Evolutionary conservation across 2,113 vertebrate genomes (phyloP), one percentile per base, ranked within the genome.

Genomic region (Lepisosteus oculatus): DNA sequence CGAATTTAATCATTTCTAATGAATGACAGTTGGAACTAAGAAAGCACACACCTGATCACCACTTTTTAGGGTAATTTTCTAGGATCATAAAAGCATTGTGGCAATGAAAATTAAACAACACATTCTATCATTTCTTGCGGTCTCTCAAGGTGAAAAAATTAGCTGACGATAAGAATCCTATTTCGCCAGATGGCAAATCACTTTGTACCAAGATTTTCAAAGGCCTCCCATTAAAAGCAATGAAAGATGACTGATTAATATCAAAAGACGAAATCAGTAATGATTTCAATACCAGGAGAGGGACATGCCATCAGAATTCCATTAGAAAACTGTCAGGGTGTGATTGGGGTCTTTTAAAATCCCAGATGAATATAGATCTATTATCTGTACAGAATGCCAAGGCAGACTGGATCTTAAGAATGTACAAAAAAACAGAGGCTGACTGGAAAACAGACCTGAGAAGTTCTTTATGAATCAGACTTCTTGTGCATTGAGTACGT

Each of bases 231-330:
- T 74, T 76, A 66, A 70, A 74, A 61, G 15, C 13, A 62, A 61
- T 77, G 69, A 79, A 79, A 74, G 67, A 72, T 64, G 74, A 70
- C 67, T 81, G 77, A 81, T 78, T 81, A 74, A 78, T 72, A 72
- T 75, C 73, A 79, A 72, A 61, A 67, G 67, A 61, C 73, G 17
- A 74, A 76, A 79, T 79, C 71, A 74, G 75, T 63, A 74, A 71
- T 68, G 70, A 72, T 81, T 67, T 70, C 8, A 72, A 45, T 71
- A 61, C 59, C 43, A 68, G 65, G 47, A n/a, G 65, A 78, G 44
- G 61, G 61, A 70, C 65, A 9, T 3, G 55, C 43, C 55, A 72
- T 72, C 51, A 68, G 15, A 76, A 11, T 65, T 69, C 67, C 59
- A 69, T 74, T 74, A 74, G 72, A 74, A 74, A 74, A 59, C 61